Base-by-base conservation (phyloP, 2,797 vertebrate genomes). In the Ispidina lecontei region DNA sequence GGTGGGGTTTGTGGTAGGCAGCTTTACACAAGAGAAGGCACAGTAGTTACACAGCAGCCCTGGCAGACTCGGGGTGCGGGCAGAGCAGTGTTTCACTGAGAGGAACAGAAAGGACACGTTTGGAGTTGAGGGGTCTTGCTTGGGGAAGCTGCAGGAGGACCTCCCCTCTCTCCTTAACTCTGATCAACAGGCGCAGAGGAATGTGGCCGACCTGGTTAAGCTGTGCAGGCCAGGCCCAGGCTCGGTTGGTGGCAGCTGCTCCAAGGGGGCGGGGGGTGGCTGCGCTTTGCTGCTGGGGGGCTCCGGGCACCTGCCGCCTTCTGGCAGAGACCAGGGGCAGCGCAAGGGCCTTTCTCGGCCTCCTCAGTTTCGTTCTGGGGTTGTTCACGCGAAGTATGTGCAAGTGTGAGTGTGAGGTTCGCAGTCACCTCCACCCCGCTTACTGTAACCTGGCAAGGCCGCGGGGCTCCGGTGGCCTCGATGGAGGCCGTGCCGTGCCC, bases 181-280 rank as follows among this genome's bases (percentile, higher is more conserved):
- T 47, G 23, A 59, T 58, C 4, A 18, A 6, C 3, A 17, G 16
- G 37, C 10, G 4, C 12, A 10, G 3, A 8, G 6, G 11, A 5
- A 2, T 2, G 1, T 35, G 39, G 19, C 19, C 39, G n/a, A 35
- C 2, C 16, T 14, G 39, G 2, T 15, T 41, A 12, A 14, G n/a
- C n/a, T 74, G 21, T 59, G 29, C 33, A 79, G 79, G 8, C 33
- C 21, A n/a, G 18, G 35, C 49, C 31, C 11, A 0, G 19, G 9
- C 6, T 33, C 7, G 3, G 19, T 49, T 60, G 19, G 4, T 43
- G 55, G 17, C 4, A 2, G 0, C 5, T 0, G 1, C 14, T 14
- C 37, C 37, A 14, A 14, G 37, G 37, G 21, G 3, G 15, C 9
- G 31, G 41, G 18, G 7, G 3, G 1, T 4, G 23, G 1, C n/a